Base-by-base conservation (phyloP, 2,113 vertebrate genomes). In the Ailuropoda melanoleuca region DNA sequence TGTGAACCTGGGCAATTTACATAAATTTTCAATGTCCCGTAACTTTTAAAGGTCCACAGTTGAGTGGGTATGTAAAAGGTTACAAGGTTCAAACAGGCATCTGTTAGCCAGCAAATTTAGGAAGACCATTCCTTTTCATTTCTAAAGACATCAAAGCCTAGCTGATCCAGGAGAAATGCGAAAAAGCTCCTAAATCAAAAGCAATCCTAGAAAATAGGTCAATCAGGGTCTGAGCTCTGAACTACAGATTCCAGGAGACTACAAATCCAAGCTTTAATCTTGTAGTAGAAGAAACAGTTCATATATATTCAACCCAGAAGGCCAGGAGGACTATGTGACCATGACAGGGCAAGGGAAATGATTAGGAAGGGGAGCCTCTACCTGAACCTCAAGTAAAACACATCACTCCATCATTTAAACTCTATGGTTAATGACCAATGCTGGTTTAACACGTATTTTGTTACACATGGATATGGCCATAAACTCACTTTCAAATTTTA, bases 151-250 rank as follows among this genome's bases (percentile, higher is more conserved):
- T 66, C 31, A 70, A 85, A 89, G 78, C 39, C 89, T 90, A 70
- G 24, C 37, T 90, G 53, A 82, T 34, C 26, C 18, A 83, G 29
- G 29, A 94, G 56, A 97, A 93, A 7, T 80, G 21, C 37, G 17
- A 58, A 84, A 82, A 84, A 85, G 19, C 50, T 87, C 78, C 46
- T 37, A 94, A 70, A 58, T 60, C 75, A 97, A 95, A 37, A 96
- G 68, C 19, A 88, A 87, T 80, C 55, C 80, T 88, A 46, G 68
- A 66, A 82, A 90, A 53, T 1, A 90, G 3, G 29, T 64, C 46
- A 96, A 48, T 14, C 66, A 50, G 9, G 8, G 24, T 31, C 43
- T 81, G 60, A 88, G 13, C 39, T 92, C 29, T 90, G 94, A 62
- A 80, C 46, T 89, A 66, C 14, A 81, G 17, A 60, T 89, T 56